phyloP scores from a whole-genome alignment of 35 echinoderm and acorn worm genomes.

The Anneissia japonica region DNA sequence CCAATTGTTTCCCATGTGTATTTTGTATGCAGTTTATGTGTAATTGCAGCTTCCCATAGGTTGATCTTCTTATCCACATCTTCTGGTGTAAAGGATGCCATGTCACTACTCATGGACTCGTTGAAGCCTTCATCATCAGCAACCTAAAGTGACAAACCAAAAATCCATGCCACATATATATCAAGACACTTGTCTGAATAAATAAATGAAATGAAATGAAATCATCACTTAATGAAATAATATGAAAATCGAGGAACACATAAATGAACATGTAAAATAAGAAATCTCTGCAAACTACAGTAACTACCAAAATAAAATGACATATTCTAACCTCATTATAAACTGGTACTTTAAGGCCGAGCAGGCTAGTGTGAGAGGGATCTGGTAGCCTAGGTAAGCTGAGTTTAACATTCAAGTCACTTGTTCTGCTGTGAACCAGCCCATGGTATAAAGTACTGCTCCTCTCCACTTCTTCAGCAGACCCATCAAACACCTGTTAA shows the following conservation, averaged over 20 bases:
- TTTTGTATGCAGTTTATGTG: background rate
- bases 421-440: slow-evolving; percentile 36
- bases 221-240: too few relatives aligned
- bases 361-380: slow-evolving; percentile 42
- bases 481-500: slow-evolving; percentile 34
- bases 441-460: slow-evolving; percentile 44
- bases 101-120: slow-evolving; percentile 23
- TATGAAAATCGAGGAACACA: too few relatives aligned
- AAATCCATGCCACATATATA: too few relatives aligned
- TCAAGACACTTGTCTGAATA: too few relatives aligned
- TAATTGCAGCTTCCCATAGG: background rate
- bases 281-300: too few relatives aligned
- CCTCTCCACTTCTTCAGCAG: slow-evolving; percentile 10
- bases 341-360: slow-evolving; percentile 50
- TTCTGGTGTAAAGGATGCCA: slow-evolving; percentile 22
- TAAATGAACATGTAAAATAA: too few relatives aligned
- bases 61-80: slow-evolving; percentile 39
- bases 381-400: slow-evolving; percentile 40
- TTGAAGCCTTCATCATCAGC: slow-evolving; percentile 77
- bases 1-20: background rate
- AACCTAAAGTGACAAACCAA: too few relatives aligned
- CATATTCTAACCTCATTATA: slow-evolving; percentile 32
- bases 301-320: background rate
- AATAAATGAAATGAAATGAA: too few relatives aligned
- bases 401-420: slow-evolving; percentile 41